phyloP scores from a whole-genome alignment of 92 coral and sea anemone species.

The Heteractis magnifica region DNA sequence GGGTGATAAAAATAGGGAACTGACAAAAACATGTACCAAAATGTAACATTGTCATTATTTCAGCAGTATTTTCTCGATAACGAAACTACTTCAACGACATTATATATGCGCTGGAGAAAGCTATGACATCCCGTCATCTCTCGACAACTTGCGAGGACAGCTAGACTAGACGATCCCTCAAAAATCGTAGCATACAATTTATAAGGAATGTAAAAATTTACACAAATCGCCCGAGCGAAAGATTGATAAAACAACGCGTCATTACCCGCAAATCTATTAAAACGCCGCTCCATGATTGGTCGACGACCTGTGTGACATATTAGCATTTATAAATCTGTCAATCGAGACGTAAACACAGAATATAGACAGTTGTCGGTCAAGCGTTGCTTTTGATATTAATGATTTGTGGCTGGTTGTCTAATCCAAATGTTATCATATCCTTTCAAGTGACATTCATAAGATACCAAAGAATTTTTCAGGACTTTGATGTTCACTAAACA shows the following conservation, averaged over 20 bases:
- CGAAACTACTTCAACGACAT: slow-evolving; percentile 6
- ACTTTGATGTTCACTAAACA: too few species aligned
- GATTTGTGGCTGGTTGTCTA: slow-evolving; percentile 2
- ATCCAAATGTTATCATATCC: not conserved
- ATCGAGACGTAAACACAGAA: slow-evolving; percentile 12
- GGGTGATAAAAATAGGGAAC: slow-evolving; percentile 19
- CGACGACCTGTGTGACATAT: slow-evolving; percentile 32
- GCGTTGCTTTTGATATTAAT: slow-evolving; percentile 3
- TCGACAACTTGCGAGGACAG: not conserved
- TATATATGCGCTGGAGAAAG: slow-evolving; percentile 1
- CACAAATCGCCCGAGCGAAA: slow-evolving; percentile 34
- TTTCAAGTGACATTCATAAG: not conserved
- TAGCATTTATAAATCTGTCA: slow-evolving; percentile 54
- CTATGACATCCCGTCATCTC: slow-evolving; percentile 8
- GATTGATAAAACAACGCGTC: slow-evolving; percentile 43
- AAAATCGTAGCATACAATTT: slow-evolving; percentile 17
- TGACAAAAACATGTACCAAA: slow-evolving; percentile 19
- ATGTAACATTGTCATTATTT: slow-evolving; percentile 15
- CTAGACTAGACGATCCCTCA: not conserved
- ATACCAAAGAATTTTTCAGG: not conserved
- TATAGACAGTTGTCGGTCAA: slow-evolving; percentile 3
- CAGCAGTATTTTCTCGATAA: slow-evolving; percentile 20
- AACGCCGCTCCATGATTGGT: slow-evolving; percentile 74
- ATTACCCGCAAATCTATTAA: slow-evolving; percentile 83
- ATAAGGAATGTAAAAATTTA: slow-evolving; percentile 15